Conservation (phyloP, 2,113 vertebrate genomes). For the Ptilonorhynchus violaceus region DNA sequence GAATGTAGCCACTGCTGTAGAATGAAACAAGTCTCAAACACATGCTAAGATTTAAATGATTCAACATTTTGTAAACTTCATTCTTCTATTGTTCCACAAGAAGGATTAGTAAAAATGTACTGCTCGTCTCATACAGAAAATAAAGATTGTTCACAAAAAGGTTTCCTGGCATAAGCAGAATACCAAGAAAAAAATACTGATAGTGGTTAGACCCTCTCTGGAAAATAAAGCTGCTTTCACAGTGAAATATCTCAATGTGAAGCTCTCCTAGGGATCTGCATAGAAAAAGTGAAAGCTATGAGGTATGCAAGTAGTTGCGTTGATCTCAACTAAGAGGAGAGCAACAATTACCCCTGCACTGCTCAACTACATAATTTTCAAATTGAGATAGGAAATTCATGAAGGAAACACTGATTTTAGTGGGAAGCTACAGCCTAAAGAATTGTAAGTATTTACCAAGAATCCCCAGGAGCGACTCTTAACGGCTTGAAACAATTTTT, state of each 20-base stretch:
- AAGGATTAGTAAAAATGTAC: background rate
- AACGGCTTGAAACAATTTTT: background rate
- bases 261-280: background rate
- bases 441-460: background rate
- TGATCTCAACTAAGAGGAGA: background rate
- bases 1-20: background rate
- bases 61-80: background rate
- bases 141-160: background rate
- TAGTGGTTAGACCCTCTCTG: background rate
- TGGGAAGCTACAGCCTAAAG: background rate
- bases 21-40: background rate
- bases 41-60: background rate
- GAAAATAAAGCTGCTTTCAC: background rate
- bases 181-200: background rate
- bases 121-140: background rate
- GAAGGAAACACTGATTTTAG: background rate
- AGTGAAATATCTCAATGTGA: background rate
- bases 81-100: background rate
- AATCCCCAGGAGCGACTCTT: background rate
- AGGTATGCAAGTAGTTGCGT: fast-evolving
- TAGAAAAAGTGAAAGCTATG: background rate
- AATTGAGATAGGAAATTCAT: background rate
- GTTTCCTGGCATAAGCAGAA: background rate
- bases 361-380: background rate
- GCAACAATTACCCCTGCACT: background rate